Percentiles rank a stretch among this genome's conserved stretches.
phyloP scores from a whole-genome alignment of 2,113 vertebrate genomes.

The Labeo catla region DNA sequence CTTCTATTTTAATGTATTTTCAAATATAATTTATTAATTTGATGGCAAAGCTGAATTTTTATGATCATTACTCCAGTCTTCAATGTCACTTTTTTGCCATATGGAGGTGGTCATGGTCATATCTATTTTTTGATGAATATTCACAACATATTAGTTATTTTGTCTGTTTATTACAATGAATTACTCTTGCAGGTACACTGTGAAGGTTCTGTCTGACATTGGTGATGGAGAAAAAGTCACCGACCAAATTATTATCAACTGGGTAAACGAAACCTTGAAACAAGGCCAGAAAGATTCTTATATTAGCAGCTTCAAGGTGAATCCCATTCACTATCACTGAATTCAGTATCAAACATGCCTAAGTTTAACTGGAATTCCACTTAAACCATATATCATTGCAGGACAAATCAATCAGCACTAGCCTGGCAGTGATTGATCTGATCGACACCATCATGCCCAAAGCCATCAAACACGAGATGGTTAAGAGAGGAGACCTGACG shows the following conservation, averaged over 20 bases:
- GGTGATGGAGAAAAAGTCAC: conserved; percentile 91
- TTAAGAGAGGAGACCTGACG: conserved; percentile 80
- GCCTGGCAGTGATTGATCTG: conserved; percentile 93
- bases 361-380: not conserved
- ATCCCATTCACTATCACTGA: not conserved
- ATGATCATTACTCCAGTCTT: too few species aligned
- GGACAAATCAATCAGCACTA: conserved; percentile 93
- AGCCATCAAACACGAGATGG: conserved; percentile 86
- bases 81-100: not conserved
- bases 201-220: conserved; percentile 90
- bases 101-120: not conserved
- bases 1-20: too few species aligned
- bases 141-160: too few species aligned
- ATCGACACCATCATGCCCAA: conserved; percentile 91
- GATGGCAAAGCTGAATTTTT: too few species aligned
- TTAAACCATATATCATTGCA: conserved; percentile 62
- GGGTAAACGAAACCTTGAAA: conserved; percentile 91
- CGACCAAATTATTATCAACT: conserved; percentile 90
- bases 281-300: conserved; percentile 81
- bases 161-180: not conserved
- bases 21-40: too few species aligned
- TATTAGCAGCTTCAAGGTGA: conserved; percentile 94
- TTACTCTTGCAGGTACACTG: conserved; percentile 82
- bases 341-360: not conserved
- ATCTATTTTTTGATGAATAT: not conserved